Base-by-base conservation (phyloP, 2,113 vertebrate species). In the Myrmophylax atrothorax region DNA sequence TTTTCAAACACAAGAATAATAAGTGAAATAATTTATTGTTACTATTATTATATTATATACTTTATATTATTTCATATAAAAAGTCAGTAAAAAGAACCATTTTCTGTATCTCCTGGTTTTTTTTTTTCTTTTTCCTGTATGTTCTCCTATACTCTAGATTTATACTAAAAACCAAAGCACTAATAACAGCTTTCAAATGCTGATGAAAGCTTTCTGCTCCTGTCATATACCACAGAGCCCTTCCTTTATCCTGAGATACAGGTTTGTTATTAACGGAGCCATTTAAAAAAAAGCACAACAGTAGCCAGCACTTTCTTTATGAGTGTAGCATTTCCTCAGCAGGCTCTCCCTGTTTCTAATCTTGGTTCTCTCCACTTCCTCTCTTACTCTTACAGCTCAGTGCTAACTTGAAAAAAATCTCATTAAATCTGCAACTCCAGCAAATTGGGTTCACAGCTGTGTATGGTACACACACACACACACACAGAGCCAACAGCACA, bases 371-470 rank as follows among this genome's bases (percentile, higher is more conserved):
- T 85, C 63, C n/a, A 62, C 84, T 96, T 97, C 94, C 95, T 84
- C 77, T 91, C 70, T 68, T 78, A 58, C n/a, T 74, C 87, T 91
- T 52, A 59, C 74, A 93, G 73, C 53, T 82, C 62, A 62, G 40
- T 66, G 66, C 77, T 89, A 94, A 82, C 74, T 85, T 75, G 67
- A 93, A 92, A 90, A 89, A 87, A 49, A 69, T 44, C 64, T 87
- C 66, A 91, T 91, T 91, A 95, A 96, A 91, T 94, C 64, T 96
- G 87, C 94, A 95, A 79, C 86, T 86, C 84, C 56, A 76, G 91
- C 92, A 96, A 89, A 86, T 33, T 85, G 63, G 37, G 81, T 84
- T 89, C 90, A 78, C 68, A 87, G 87, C 77, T 84, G 64, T 80
- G 55, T 75, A 8, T 64, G 2, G 58, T 67, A n/a, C 47, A 66